Conservation (phyloP, 2,888 invertebrate species). For the Eilema sororculum region DNA sequence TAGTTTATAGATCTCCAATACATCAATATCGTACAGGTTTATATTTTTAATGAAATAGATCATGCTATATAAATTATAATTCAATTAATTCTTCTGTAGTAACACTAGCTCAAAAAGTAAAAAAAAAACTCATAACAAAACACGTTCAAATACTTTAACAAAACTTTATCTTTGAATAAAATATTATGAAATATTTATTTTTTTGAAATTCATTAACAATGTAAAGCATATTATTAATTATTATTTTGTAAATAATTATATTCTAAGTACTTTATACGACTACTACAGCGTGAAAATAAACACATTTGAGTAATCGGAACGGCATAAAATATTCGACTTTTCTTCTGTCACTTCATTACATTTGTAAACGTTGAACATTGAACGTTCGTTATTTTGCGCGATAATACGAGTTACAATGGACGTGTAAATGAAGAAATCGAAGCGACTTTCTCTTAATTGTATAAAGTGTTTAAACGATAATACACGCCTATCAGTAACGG, state of each 20-base stretch:
- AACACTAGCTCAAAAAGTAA: background rate
- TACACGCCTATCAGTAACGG: slow-evolving; percentile 29
- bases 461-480: slow-evolving; percentile 45
- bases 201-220: background rate
- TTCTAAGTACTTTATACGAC: background rate
- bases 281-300: background rate
- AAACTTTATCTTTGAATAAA: background rate
- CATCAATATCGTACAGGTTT: too few relatives aligned
- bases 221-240: background rate
- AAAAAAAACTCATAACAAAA: slow-evolving; percentile 14
- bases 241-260: background rate
- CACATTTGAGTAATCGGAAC: slow-evolving; percentile 30
- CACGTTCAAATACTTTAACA: background rate
- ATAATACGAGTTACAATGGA: slow-evolving; percentile 67
- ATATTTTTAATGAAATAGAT: too few relatives aligned
- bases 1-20: background rate
- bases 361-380: slow-evolving; percentile 42
- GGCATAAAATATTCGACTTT: slow-evolving; percentile 36
- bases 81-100: too few relatives aligned
- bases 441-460: slow-evolving; percentile 63
- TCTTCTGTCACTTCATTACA: slow-evolving; percentile 42
- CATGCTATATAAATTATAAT: too few relatives aligned
- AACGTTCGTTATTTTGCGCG: slow-evolving; percentile 63
- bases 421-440: slow-evolving; percentile 60
- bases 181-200: background rate